phyloP scores from a whole-genome alignment of 2,797 vertebrate genomes.

The Brachyalestes nurse region DNA sequence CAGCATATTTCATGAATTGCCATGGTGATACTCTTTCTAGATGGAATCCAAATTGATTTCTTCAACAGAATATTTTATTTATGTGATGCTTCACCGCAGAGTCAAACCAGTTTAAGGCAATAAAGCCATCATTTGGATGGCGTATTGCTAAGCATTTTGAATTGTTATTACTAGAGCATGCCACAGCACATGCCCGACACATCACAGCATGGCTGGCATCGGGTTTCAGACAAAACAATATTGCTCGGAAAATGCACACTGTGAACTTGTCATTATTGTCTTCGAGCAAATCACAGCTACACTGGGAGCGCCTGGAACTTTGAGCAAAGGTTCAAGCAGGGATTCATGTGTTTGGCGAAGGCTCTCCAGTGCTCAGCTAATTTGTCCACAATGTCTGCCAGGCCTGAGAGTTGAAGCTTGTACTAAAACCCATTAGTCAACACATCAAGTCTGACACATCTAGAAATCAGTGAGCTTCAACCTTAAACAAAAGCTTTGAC shows the following conservation, averaged over 20 bases:
- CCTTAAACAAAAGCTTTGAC: background rate
- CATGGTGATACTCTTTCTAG: slow-evolving; percentile 46
- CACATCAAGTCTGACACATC: background rate
- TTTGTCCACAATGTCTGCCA: background rate
- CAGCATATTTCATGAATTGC: slow-evolving; percentile 46
- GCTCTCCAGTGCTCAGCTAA: background rate
- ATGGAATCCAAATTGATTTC: slow-evolving; percentile 16
- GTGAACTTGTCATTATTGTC: background rate
- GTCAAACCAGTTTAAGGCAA: background rate
- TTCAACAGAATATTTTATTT: background rate
- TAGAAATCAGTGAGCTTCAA: background rate
- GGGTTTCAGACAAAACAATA: background rate
- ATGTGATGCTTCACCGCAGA: background rate
- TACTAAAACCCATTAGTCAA: background rate
- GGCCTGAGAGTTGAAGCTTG: background rate
- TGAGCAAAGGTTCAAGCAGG: background rate
- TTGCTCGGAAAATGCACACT: background rate
- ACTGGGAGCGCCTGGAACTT: background rate
- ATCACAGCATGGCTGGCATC: background rate
- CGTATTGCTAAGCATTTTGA: background rate
- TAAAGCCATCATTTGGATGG: background rate
- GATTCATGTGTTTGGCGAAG: background rate
- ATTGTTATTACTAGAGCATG: background rate
- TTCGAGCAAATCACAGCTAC: background rate
- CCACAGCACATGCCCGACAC: background rate